Percentiles rank a stretch among this genome's conserved stretches.
Evolutionary conservation across 2,888 invertebrate genomes (phyloP).

Genomic region (Syrphus vitripennis): DNA sequence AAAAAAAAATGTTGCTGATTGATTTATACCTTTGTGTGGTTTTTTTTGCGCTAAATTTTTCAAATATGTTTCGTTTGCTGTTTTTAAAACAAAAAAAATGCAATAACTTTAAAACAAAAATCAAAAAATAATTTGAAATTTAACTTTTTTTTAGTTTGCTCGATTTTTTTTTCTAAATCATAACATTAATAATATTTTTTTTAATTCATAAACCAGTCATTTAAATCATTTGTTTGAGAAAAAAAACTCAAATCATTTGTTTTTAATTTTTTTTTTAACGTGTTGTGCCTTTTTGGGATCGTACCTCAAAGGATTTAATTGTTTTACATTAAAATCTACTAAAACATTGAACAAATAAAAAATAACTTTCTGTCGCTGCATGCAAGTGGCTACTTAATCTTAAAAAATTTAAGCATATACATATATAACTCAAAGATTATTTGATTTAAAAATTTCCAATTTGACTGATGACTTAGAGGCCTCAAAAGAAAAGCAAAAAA

Average conservation of each 20-base stretch:
- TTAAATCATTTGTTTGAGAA: constrained; percentile 47
- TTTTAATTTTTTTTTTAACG: constrained; percentile 41
- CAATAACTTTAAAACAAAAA: constrained; percentile 41
- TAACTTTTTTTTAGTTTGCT: constrained; percentile 41
- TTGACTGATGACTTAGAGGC: too few species aligned
- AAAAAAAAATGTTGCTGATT: constrained; percentile 41
- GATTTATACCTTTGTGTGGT: constrained; percentile 52
- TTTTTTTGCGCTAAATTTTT: constrained; percentile 52
- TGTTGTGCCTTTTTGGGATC: constrained; percentile 80
- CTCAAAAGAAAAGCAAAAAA: too few species aligned
- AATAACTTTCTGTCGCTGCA: constrained; percentile 50
- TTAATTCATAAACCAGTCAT: constrained; percentile 57
- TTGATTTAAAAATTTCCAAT: background rate
- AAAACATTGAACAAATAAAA: constrained; percentile 37
- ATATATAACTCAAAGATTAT: background rate
- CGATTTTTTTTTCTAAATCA: constrained; percentile 38
- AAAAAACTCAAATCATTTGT: constrained; percentile 36
- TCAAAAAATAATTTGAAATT: constrained; percentile 32
- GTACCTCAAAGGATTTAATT: constrained; percentile 79
- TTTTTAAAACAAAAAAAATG: constrained; percentile 31
- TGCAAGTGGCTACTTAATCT: constrained; percentile 48
- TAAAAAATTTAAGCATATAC: background rate
- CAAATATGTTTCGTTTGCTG: background rate
- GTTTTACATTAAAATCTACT: constrained; percentile 53
- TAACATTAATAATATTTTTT: constrained; percentile 38